Evolutionary conservation across 2,113 vertebrate genomes (phyloP).

Genomic region (Dipodomys spectabilis): DNA sequence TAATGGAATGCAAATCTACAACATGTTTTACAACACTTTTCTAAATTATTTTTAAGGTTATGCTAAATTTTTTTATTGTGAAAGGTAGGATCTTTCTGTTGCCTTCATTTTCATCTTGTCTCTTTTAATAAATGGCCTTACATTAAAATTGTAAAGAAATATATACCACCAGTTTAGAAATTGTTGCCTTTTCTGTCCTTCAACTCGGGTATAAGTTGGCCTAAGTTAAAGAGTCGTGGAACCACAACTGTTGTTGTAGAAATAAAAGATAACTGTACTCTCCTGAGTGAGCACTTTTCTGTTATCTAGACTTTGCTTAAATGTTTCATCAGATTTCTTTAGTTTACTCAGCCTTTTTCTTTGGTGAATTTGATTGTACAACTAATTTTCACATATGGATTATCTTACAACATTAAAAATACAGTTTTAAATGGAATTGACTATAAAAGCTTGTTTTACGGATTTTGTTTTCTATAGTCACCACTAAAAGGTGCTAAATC

Average conservation of each 20-base stretch:
- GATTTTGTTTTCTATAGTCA: conserved; percentile 38
- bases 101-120: conserved; percentile 72
- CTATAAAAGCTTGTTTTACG: conserved; percentile 48
- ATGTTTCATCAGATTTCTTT: conserved; percentile 60
- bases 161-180: conserved; percentile 70
- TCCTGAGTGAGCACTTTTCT: conserved; percentile 42
- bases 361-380: conserved; percentile 55
- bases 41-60: conserved; percentile 78
- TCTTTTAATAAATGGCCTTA: conserved; percentile 87
- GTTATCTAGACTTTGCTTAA: conserved; percentile 48
- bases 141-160: conserved; percentile 80
- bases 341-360: conserved; percentile 41
- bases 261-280: conserved; percentile 48
- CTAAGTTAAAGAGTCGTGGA: conserved; percentile 37
- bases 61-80: conserved; percentile 67
- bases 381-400: conserved; percentile 50
- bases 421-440: conserved; percentile 49
- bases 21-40: conserved; percentile 72
- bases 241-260: conserved; percentile 52
- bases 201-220: conserved; percentile 74
- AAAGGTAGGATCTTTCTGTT: conserved; percentile 72
- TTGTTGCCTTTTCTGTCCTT: conserved; percentile 66
- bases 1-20: conserved; percentile 72
- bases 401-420: conserved; percentile 45
- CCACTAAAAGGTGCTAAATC: conserved; percentile 42